Evolutionary conservation across 2,113 vertebrate species (phyloP), one percentile per base, ranked within the genome.

Genomic region (Lepus americanus): DNA sequence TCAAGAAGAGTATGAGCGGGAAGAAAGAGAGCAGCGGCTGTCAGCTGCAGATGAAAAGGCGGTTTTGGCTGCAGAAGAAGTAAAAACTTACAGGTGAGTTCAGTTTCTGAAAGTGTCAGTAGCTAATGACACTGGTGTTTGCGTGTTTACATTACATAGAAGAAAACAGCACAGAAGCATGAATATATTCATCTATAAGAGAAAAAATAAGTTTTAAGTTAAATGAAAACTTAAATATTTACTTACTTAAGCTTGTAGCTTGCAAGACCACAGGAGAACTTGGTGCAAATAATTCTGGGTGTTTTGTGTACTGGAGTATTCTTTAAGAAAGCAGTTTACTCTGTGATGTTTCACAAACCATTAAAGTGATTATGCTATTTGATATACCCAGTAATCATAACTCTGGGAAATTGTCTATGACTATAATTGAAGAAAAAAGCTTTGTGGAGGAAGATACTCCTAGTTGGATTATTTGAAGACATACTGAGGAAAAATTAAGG

Each of bases 1-100:
- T 0, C 99, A 99, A 83, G 99, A 99, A 77, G 99, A 99, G 84
- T 98, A 98, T 63, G 99, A 99, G 94, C 98, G 99, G 22, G 99
- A 99, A 87, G 99, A 99, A 94, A 99, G 99, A 95, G 99, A 99
- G 95, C 99, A 96, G 90, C 98, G 98, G 95, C 98, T 99, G 36
- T 98, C 98, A 0, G 99, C 98, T 96, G 99, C 99, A n/a, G 99
- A 99, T 92, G 99, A 99, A 53, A 99, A 99, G 96, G 99, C 99
- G 0, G 29, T 99, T 33, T 95, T 98, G 92, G 99, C 99, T 0
- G 98, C 98, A 0, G 99, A 99, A 95, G 99, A 99, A 97, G 98
- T 99, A 2, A 99, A 99, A 98, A 95, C 98, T 66, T 99, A 99
- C 93, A 99, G 99, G 98, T 99, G 98, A 98, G 72, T 97, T 36